phyloP scores from a whole-genome alignment of 2,113 vertebrate species.

The Hippolais icterina region DNA sequence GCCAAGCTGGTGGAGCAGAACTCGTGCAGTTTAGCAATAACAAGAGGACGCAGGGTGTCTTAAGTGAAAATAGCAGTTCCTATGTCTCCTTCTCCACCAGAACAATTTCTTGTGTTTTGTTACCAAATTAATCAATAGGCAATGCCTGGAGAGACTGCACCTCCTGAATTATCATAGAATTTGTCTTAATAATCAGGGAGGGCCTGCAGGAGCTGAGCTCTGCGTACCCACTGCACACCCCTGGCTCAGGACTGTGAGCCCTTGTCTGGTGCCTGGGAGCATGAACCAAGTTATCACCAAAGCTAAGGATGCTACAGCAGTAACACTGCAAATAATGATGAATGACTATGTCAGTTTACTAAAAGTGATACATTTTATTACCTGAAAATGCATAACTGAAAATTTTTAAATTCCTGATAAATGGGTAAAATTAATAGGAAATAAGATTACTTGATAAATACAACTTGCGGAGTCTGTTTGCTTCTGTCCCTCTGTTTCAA shows the following conservation, averaged over 20 bases:
- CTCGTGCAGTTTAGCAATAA: neutral
- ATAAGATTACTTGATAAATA: neutral
- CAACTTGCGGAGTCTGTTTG: neutral
- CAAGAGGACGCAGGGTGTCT: neutral
- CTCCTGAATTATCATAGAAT: neutral
- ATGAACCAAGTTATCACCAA: neutral
- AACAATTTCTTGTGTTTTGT: neutral
- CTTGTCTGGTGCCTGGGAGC: neutral
- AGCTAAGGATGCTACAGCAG: neutral
- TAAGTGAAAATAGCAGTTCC: neutral
- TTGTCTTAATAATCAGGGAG: neutral
- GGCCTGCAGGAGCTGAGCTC: neutral
- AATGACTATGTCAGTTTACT: neutral
- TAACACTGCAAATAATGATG: neutral
- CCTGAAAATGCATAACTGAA: neutral
- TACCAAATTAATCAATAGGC: neutral
- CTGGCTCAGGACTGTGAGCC: neutral
- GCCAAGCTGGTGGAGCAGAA: neutral
- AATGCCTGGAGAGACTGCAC: neutral
- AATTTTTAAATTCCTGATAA: neutral
- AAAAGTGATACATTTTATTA: neutral
- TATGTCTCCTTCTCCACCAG: neutral
- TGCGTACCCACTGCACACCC: rapidly evolving
- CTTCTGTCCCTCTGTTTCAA: neutral
- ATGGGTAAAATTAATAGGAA: neutral